Conservation (phyloP, 1,140 invertebrate species). For the Drosophila biarmipes region DNA sequence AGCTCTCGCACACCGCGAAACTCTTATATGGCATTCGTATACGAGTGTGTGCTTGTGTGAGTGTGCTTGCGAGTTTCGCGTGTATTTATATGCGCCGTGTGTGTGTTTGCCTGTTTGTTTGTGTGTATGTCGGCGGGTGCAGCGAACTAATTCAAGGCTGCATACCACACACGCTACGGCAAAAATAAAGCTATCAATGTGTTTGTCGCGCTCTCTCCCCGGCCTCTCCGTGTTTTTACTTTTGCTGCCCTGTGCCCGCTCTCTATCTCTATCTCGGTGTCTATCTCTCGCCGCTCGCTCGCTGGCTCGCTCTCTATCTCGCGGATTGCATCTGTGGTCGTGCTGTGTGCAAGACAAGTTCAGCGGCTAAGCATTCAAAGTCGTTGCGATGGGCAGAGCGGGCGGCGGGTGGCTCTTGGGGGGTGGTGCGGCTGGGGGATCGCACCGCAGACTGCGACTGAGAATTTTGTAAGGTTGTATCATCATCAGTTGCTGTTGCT, state of each 20-base stretch:
- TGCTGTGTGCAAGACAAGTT: slow-evolving; percentile 78
- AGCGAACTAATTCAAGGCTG: slow-evolving; percentile 85
- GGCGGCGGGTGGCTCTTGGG: neutral
- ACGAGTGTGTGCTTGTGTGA: slow-evolving; percentile 13
- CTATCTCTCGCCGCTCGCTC: neutral
- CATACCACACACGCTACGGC: slow-evolving; percentile 78
- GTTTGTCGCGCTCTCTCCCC: slow-evolving; percentile 39
- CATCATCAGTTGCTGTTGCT: slow-evolving; percentile 49
- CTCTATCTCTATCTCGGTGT: slow-evolving; percentile 7
- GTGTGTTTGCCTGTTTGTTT: slow-evolving; percentile 46
- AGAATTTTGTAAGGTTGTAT: slow-evolving; percentile 83
- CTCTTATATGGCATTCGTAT: slow-evolving; percentile 25
- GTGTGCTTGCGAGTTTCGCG: slow-evolving; percentile 4
- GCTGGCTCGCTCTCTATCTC: no score
- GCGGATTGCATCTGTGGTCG: slow-evolving; percentile 28
- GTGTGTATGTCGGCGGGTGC: slow-evolving; percentile 73
- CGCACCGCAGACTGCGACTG: slow-evolving; percentile 56
- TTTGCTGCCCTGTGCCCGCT: neutral
- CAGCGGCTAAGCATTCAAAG: slow-evolving; percentile 82
- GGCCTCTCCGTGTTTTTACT: neutral
- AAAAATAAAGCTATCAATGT: slow-evolving; percentile 79
- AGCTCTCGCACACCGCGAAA: slow-evolving; percentile 69
- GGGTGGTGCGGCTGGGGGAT: neutral
- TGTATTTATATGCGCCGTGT: slow-evolving; percentile 30
- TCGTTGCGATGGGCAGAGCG: slow-evolving; percentile 43